Base-by-base conservation (phyloP, 2,888 invertebrate species). In the Lithophane semibrunnea region DNA sequence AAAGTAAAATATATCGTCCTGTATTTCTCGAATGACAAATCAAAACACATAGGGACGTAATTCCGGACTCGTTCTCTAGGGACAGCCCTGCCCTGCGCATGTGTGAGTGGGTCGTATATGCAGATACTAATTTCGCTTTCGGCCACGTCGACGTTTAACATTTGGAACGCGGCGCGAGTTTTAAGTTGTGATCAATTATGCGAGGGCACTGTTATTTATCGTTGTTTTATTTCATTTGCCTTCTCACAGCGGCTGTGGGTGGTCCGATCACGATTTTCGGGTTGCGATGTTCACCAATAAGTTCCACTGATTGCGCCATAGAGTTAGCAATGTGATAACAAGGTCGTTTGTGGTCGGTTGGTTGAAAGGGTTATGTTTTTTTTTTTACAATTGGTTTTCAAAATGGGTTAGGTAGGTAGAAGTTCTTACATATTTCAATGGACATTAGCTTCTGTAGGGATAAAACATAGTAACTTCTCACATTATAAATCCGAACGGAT, bases 181-280 rank as follows among this genome's bases (percentile, higher is more conserved):
- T 96, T 96, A 96, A 96, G 96, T 96, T 96, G 96, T 96, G 96
- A 96, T 96, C 96, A 96, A 96, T 96, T 96, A 96, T 96, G 96
- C 96, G 95, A 94, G 94, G 93, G 94, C 95, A 93, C 94, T 94
- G 95, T 96, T 96, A 96, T 96, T 96, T 96, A 96, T 96, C 93
- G 95, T 94, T 93, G 95, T 96, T 96, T 96, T 96, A 95, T 96
- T 96, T 96, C 95, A 95, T 96, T 96, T 96, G 94, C 94, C 95
- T 94, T 94, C 96, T 95, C 96, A 92, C 93, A 94, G 91, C 92
- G 92, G 88, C 93, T 89, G 94, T 96, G 96, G 96, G 96, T 96
- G 96, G 96, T 96, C 96, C 92, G 94, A 93, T 94, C 96, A 96
- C 96, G 96, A 96, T 94, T 95, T 95, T 95, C 91, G 93, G 93